These are phyloP conservation scores for Apeltes quadracus DNA, from an alignment of 2,113 vertebrate genomes.

Conservation along the genomic window DNA sequence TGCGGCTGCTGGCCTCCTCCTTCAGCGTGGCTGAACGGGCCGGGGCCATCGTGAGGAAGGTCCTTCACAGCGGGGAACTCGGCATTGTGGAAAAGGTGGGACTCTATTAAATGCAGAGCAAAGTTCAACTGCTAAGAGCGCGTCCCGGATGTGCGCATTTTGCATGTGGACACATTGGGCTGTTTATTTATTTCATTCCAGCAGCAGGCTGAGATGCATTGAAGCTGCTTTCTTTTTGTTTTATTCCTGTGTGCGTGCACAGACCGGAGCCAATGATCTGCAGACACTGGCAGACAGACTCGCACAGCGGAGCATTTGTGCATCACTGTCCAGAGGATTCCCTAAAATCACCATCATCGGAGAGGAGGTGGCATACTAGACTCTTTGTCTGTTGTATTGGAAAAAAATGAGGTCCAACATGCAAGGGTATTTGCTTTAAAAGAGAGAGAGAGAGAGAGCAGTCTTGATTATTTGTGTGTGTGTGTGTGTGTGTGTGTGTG, in stretches of 20 bases:
- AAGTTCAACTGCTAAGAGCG: neutral
- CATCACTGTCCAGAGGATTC: slow-evolving; percentile 89
- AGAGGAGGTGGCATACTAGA: slow-evolving; percentile 80
- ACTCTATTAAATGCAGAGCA: neutral
- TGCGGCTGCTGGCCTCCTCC: slow-evolving; percentile 90
- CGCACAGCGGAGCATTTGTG: slow-evolving; percentile 93
- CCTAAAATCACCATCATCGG: slow-evolving; percentile 94
- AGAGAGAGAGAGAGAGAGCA: neutral
- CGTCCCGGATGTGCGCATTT: neutral
- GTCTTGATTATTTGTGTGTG: neutral
- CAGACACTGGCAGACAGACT: slow-evolving; percentile 95
- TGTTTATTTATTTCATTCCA: neutral
- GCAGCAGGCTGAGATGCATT: neutral
- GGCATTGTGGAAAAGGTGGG: slow-evolving; percentile 93
- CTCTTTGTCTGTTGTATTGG: neutral
- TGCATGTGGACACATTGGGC: neutral
- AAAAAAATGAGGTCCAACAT: neutral
- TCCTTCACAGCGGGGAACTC: slow-evolving; percentile 90
- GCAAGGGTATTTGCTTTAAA: neutral
- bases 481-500: no score
- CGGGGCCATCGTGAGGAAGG: slow-evolving; percentile 86
- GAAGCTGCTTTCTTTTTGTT: neutral
- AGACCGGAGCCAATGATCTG: slow-evolving; percentile 90
- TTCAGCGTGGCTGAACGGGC: slow-evolving; percentile 89
- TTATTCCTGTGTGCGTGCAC: slow-evolving; percentile 27